These are phyloP conservation scores for Morone chrysops DNA, from an alignment of 2,113 vertebrate species.

Conservation along the genomic window DNA sequence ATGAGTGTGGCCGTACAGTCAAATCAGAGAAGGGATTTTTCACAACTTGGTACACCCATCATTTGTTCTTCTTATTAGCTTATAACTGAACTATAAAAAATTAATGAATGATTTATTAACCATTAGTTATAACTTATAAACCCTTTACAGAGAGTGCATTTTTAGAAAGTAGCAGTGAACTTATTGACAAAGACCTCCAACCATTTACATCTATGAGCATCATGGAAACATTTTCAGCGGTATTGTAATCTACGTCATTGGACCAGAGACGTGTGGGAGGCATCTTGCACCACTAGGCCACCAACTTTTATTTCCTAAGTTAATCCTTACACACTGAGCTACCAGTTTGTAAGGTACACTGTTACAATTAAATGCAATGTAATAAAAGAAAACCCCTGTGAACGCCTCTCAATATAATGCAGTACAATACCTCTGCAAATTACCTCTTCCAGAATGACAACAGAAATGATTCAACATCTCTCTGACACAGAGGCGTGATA, in stretches of 20 bases:
- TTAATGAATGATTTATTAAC: constrained; percentile 1
- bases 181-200: background rate
- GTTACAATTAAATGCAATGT: background rate
- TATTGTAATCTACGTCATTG: background rate
- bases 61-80: background rate
- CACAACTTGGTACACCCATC: background rate
- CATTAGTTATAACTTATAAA: background rate
- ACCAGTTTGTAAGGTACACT: constrained; percentile 5
- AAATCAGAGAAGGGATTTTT: background rate
- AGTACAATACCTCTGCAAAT: no score
- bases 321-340: background rate
- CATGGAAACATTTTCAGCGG: background rate
- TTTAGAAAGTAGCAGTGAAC: background rate
- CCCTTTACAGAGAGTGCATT: background rate
- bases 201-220: no score
- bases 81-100: background rate
- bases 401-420: no score
- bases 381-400: background rate
- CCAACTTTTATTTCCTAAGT: background rate
- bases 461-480: background rate
- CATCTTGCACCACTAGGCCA: background rate
- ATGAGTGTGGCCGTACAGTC: background rate
- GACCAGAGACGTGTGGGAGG: background rate
- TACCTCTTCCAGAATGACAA: no score
- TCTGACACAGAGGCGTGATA: background rate